phyloP scores from a whole-genome alignment of 2,888 invertebrate species.

The Metellina segmentata region DNA sequence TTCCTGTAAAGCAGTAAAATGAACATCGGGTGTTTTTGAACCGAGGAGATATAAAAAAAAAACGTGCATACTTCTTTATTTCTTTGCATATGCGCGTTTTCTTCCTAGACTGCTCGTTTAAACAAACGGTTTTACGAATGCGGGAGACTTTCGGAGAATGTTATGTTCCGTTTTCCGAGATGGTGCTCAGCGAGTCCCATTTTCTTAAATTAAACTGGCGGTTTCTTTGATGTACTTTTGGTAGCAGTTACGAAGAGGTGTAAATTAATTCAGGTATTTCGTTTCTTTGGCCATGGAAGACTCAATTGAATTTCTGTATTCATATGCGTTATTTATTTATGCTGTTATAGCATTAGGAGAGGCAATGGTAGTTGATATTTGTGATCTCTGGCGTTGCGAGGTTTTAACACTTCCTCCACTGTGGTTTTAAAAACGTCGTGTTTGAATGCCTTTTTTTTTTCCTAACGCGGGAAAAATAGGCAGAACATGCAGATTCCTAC shows the following conservation, averaged over 20 bases:
- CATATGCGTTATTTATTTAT: no score
- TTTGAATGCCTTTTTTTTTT: conserved; percentile 26
- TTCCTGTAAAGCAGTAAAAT: not conserved
- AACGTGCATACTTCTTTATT: not conserved
- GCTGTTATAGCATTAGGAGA: conserved; percentile 63
- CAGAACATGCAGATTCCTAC: not conserved
- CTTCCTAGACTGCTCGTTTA: not conserved
- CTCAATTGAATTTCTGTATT: no score
- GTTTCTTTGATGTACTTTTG: not conserved
- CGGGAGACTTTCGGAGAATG: not conserved
- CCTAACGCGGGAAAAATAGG: conserved; percentile 24
- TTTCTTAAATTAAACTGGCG: not conserved
- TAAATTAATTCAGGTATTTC: not conserved
- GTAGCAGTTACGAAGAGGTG: not conserved
- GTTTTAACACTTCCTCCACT: conserved; percentile 41
- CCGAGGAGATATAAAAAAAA: not conserved
- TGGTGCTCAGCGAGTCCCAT: not conserved
- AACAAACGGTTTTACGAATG: not conserved
- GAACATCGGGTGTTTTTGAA: not conserved
- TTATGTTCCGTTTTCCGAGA: not conserved
- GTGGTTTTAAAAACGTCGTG: conserved; percentile 40
- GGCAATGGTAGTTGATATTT: conserved; percentile 60
- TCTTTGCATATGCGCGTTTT: not conserved
- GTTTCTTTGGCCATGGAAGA: no score
- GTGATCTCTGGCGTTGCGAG: conserved; percentile 53